A percentile compares a stretch with the other conserved stretches of the same genome.
Conservation (phyloP, 2,888 invertebrate species). For the Hirtodrosophila confusa region DNA sequence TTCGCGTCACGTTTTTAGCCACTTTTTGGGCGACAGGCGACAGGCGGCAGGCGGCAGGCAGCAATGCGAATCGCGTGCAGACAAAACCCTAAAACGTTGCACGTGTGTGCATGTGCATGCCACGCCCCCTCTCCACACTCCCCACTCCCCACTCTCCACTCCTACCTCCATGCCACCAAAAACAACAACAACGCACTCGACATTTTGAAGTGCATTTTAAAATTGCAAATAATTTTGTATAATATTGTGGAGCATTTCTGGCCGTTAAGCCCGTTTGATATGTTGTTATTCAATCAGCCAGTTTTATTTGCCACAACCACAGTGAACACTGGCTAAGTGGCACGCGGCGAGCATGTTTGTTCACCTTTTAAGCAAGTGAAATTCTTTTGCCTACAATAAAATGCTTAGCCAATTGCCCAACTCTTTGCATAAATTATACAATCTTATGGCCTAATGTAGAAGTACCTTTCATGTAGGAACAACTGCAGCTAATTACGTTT, state of each 20-base stretch:
- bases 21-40: constrained; percentile 62
- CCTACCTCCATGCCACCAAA: neutral
- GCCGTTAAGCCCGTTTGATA: constrained; percentile 14
- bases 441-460: constrained; percentile 28
- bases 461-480: constrained; percentile 7
- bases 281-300: constrained; percentile 58
- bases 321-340: constrained; percentile 26
- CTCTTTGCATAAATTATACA: constrained; percentile 32
- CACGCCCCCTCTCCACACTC: constrained; percentile 11
- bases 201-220: constrained; percentile 55
- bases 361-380: constrained; percentile 19
- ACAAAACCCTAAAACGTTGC: constrained; percentile 54
- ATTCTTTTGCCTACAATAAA: constrained; percentile 34
- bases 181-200: neutral
- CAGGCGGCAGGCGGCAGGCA: constrained; percentile 45
- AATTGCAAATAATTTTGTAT: constrained; percentile 57
- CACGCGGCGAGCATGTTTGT: neutral
- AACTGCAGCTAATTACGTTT: constrained; percentile 56
- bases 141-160: neutral
- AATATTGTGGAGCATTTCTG: constrained; percentile 24
- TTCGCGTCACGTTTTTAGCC: constrained; percentile 68
- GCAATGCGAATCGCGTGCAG: constrained; percentile 52
- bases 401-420: constrained; percentile 43
- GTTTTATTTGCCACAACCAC: constrained; percentile 15
- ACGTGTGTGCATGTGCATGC: constrained; percentile 57